A percentile compares a stretch with the other conserved stretches of the same genome.
These are phyloP conservation scores for Trichogramma evanescens DNA, from an alignment of 2,888 invertebrate species.

Conservation along the genomic window DNA sequence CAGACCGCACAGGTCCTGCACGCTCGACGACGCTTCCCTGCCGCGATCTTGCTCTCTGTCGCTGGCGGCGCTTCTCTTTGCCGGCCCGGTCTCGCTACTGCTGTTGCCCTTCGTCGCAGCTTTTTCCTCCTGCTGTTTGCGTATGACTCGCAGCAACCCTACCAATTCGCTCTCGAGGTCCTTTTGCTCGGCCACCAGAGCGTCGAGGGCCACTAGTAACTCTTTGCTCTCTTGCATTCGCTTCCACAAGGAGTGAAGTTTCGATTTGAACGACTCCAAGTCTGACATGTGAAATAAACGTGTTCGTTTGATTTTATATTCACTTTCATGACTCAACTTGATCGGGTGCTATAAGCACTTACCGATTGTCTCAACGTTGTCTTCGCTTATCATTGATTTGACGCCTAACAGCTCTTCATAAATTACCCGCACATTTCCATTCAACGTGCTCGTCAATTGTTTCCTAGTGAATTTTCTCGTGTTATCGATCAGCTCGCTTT, in stretches of 20 bases:
- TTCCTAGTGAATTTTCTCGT: conserved; percentile 19
- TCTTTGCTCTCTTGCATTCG: conserved; percentile 36
- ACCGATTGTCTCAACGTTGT: conserved; percentile 32
- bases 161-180: conserved; percentile 30
- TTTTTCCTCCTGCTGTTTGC: conserved; percentile 27
- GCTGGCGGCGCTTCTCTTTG: no score
- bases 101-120: neutral
- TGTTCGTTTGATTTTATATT: no score
- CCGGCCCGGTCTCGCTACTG: neutral
- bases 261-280: conserved; percentile 31
- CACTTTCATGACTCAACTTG: no score
- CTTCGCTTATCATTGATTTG: conserved; percentile 25
- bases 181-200: conserved; percentile 30
- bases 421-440: conserved; percentile 26
- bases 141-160: conserved; percentile 26
- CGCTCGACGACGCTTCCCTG: neutral
- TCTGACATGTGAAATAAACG: conserved; percentile 25
- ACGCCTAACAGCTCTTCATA: conserved; percentile 27
- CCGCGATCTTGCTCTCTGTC: no score
- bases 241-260: conserved; percentile 33
- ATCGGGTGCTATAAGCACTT: conserved; percentile 5
- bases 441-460: conserved; percentile 19
- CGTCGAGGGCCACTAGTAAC: conserved; percentile 22
- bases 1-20: conserved; percentile 33
- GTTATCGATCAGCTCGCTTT: conserved; percentile 5